These are phyloP conservation scores for Pitangus sulphuratus DNA, from an alignment of 2,797 vertebrate species.

Conservation along the genomic window DNA sequence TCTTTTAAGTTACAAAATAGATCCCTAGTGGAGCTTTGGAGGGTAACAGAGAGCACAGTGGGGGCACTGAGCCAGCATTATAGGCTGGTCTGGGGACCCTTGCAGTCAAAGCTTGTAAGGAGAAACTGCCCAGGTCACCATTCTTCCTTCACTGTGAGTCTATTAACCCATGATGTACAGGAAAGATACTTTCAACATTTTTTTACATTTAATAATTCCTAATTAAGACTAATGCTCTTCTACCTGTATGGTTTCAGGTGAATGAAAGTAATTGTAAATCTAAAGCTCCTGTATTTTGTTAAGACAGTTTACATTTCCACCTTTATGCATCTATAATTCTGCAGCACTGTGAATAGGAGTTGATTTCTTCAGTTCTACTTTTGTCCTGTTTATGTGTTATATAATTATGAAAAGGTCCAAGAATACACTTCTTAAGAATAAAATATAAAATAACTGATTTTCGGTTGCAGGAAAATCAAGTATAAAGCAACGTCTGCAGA, in stretches of 20 bases:
- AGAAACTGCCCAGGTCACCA: neutral
- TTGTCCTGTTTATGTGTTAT: neutral
- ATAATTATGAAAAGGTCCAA: neutral
- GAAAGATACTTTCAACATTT: neutral
- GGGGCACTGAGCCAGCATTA: neutral
- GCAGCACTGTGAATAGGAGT: neutral
- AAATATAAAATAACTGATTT: neutral
- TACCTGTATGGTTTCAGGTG: neutral
- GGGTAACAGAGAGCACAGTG: accelerated
- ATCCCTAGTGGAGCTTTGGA: neutral
- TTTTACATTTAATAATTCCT: neutral
- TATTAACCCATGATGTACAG: neutral
- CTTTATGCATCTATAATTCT: neutral
- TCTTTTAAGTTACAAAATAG: neutral
- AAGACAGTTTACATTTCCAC: neutral
- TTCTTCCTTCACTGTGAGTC: neutral
- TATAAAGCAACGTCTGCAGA: neutral
- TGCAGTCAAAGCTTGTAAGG: neutral
- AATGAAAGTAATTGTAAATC: neutral
- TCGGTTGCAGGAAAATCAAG: neutral
- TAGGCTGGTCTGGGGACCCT: neutral
- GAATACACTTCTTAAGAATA: neutral
- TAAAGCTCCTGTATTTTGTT: neutral
- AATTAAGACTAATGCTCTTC: neutral
- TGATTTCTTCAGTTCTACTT: neutral